phyloP scores from a whole-genome alignment of 2,113 vertebrate species.

The Ciconia boyciana region DNA sequence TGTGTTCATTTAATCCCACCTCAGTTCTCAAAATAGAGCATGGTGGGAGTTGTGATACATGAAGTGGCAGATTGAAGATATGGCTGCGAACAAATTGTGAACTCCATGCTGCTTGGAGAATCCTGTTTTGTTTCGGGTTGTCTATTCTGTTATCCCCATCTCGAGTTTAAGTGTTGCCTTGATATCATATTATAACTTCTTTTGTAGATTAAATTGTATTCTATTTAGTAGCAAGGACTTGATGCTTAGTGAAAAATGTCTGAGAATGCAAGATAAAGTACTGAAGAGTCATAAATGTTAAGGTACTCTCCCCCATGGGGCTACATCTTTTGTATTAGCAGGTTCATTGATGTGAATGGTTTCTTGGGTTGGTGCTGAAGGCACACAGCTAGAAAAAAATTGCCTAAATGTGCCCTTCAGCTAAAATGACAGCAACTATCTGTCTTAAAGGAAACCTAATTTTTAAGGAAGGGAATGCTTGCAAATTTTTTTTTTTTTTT shows the following conservation, averaged over 20 bases:
- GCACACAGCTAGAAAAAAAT: not conserved
- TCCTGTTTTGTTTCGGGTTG: conserved; percentile 21
- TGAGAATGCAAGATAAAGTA: not conserved
- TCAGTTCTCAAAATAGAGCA: conserved; percentile 30
- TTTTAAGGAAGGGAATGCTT: not conserved
- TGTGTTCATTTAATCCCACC: conserved; percentile 46
- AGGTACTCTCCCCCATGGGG: not conserved
- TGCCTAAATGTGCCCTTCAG: not conserved
- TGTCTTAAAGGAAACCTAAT: not conserved
- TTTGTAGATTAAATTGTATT: not conserved
- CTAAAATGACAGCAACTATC: not conserved
- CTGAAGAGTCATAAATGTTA: not conserved
- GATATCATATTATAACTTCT: not conserved
- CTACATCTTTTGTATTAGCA: not conserved
- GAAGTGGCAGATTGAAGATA: conserved; percentile 55
- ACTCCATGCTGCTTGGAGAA: conserved; percentile 9
- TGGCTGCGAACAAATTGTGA: conserved; percentile 50
- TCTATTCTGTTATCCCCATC: not conserved
- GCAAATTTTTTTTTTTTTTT: too few species aligned
- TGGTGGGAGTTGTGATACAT: conserved; percentile 54
- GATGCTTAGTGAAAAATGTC: not conserved
- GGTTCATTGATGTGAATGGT: not conserved
- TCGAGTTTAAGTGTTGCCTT: not conserved
- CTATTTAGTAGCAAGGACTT: not conserved
- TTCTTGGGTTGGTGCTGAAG: not conserved